phyloP scores from a whole-genome alignment of 2,113 vertebrate species.

The Struthidea cinerea region DNA sequence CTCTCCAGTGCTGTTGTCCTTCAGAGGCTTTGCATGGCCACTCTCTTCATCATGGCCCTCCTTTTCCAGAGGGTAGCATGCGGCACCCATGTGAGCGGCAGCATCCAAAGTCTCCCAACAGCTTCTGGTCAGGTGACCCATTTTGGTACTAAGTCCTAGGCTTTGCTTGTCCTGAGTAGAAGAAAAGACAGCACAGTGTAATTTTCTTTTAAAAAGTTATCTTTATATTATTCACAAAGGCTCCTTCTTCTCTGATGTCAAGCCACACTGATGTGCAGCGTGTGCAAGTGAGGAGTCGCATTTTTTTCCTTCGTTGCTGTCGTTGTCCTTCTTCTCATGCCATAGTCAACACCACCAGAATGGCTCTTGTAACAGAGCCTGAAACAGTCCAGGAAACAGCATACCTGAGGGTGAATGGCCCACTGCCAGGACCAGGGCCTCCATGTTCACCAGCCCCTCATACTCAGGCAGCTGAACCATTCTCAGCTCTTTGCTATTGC shows the following conservation, averaged over 20 bases:
- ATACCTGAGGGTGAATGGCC: not conserved
- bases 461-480: not conserved
- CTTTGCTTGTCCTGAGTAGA: not conserved
- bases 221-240: not conserved
- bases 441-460: not conserved
- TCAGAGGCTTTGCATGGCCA: not conserved
- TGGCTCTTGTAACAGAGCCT: not conserved
- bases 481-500: not conserved
- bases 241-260: not conserved
- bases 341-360: not conserved
- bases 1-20: not conserved
- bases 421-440: not conserved
- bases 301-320: not conserved
- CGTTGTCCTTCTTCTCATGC: not conserved
- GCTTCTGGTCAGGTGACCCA: not conserved
- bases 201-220: not conserved
- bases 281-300: not conserved
- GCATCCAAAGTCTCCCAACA: not conserved
- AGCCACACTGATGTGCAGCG: not conserved
- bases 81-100: not conserved
- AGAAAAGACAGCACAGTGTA: not conserved
- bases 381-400: not conserved
- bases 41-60: not conserved
- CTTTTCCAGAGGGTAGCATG: not conserved
- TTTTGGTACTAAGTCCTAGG: not conserved